Evolutionary conservation across 2,797 vertebrate species (phyloP).

Genomic region (Podarcis siculus): DNA sequence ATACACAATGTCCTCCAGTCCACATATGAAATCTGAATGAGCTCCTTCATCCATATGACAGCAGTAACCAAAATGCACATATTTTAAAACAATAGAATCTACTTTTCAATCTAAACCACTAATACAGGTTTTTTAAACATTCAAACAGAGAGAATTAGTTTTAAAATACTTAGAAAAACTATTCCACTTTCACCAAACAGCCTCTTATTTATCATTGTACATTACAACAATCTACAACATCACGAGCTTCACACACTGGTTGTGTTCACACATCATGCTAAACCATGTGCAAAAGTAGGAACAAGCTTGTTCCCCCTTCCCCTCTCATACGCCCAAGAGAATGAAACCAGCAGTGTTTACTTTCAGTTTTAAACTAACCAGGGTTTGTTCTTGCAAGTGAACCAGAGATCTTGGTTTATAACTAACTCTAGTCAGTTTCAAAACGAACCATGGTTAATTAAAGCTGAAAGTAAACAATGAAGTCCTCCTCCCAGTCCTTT

Average conservation of each 20-base stretch:
- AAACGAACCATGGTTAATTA: no score
- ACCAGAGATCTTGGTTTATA: no score
- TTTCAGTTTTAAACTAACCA: no score
- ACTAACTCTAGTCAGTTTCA: no score
- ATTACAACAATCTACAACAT: neutral
- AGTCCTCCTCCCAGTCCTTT: no score
- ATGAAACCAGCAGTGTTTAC: no score
- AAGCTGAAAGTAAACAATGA: no score
- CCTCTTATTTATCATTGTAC: neutral
- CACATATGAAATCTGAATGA: conserved; percentile 86
- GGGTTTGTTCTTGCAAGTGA: no score
- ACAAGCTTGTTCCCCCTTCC: no score
- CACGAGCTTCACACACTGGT: neutral
- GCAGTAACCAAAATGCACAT: conserved; percentile 80
- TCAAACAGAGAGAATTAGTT: neutral
- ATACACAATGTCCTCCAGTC: conserved; percentile 91
- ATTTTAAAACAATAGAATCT: conserved; percentile 23
- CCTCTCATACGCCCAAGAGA: no score
- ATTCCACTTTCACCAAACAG: neutral
- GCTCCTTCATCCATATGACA: conserved; percentile 82
- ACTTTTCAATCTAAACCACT: neutral
- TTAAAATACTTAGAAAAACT: neutral
- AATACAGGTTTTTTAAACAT: neutral
- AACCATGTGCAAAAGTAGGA: no score
- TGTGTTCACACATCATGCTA: no score